Conservation (phyloP, 2,888 invertebrate genomes). For the Heliconius cydno region DNA sequence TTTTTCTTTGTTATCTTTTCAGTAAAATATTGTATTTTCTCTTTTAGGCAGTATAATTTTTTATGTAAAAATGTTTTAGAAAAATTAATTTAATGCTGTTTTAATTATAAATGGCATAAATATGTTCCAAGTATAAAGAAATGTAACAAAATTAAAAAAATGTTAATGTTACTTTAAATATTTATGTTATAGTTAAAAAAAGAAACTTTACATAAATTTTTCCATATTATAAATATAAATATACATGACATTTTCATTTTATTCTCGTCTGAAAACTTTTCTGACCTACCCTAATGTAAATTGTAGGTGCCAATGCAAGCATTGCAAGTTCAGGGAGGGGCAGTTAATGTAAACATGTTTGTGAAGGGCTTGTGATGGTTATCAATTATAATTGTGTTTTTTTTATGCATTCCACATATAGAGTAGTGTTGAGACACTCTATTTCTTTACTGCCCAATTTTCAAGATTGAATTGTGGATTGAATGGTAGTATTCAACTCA, state of each 20-base stretch:
- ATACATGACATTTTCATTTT: too few species aligned
- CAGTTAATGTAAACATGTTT: conserved; percentile 11
- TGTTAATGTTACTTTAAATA: too few species aligned
- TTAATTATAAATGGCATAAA: not conserved
- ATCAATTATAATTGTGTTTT: not conserved
- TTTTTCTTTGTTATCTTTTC: conserved; percentile 1
- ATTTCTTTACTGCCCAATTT: too few species aligned
- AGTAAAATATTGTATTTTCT: not conserved
- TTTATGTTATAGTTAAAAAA: too few species aligned
- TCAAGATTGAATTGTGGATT: too few species aligned
- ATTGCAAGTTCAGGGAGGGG: conserved; percentile 22
- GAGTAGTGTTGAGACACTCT: too few species aligned
- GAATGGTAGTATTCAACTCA: too few species aligned
- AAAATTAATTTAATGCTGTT: not conserved
- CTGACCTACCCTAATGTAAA: conserved; percentile 26
- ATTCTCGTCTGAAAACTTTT: not conserved
- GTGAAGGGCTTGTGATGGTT: not conserved
- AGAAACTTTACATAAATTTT: too few species aligned
- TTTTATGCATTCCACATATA: too few species aligned
- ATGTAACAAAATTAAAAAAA: not conserved
- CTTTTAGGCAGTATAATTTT: not conserved
- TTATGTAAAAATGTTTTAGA: not conserved
- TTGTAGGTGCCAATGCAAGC: not conserved
- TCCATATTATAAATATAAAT: too few species aligned
- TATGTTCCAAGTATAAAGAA: not conserved